A percentile compares a stretch with the other conserved stretches of the same genome.
These are phyloP conservation scores for Bombus sibiricus DNA, from an alignment of 1,140 invertebrate species.

Conservation along the genomic window DNA sequence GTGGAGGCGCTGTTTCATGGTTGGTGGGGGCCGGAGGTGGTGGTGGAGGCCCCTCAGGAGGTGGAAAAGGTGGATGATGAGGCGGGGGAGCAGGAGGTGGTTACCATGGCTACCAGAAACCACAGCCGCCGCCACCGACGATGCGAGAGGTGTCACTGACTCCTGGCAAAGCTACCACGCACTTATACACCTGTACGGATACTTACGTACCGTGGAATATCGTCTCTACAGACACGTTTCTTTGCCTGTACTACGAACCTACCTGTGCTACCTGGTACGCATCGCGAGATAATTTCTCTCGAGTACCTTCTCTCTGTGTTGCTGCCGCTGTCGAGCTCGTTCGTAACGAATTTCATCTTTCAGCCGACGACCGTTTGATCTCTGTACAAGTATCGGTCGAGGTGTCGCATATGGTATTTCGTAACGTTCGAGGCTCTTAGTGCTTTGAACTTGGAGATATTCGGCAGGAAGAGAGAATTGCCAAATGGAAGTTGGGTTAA, in stretches of 20 bases:
- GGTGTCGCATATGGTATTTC: constrained; percentile 28
- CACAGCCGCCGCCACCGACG: constrained; percentile 78
- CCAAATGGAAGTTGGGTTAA: not conserved
- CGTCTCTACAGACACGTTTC: not conserved
- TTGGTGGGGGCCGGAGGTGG: constrained; percentile 64
- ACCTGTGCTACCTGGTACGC: constrained; percentile 27
- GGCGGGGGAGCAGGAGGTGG: constrained; percentile 68
- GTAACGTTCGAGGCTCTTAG: not conserved
- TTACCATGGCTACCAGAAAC: constrained; percentile 81
- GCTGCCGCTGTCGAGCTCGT: constrained; percentile 9
- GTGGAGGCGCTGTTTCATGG: constrained; percentile 55
- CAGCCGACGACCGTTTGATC: constrained; percentile 43
- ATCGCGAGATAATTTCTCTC: constrained; percentile 57
- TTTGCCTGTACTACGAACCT: not conserved
- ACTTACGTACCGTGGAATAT: constrained; percentile 5
- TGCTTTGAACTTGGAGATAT: not conserved
- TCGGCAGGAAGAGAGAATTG: not conserved
- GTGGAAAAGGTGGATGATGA: constrained; percentile 61
- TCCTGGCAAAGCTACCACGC: constrained; percentile 74
- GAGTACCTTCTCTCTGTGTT: constrained; percentile 47
- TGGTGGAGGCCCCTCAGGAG: constrained; percentile 56
- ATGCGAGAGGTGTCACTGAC: constrained; percentile 82
- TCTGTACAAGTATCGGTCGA: constrained; percentile 30
- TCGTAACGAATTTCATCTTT: constrained; percentile 61
- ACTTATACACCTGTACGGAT: constrained; percentile 40